Conservation (phyloP, 2,113 vertebrate species). For the Eptatretus burgeri region DNA sequence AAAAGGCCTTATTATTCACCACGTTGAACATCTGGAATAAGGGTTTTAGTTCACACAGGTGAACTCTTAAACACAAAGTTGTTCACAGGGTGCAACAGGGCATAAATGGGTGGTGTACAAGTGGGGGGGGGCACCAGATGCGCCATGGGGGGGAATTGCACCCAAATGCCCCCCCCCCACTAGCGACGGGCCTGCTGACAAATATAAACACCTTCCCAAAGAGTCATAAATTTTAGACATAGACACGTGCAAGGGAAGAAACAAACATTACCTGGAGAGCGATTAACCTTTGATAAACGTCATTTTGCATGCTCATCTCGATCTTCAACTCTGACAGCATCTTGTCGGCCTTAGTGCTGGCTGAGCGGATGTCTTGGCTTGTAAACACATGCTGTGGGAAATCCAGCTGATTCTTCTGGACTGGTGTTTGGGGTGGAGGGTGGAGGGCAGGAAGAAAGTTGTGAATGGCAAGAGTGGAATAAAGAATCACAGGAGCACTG, state of each 20-base stretch:
- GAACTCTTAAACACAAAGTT: no score
- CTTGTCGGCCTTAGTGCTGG: constrained; percentile 78
- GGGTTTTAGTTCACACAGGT: no score
- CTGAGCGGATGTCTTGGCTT: constrained; percentile 32
- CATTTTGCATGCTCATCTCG: constrained; percentile 93
- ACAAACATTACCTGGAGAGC: constrained; percentile 35
- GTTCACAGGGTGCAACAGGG: no score
- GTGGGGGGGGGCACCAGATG: no score
- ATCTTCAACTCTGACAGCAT: constrained; percentile 72
- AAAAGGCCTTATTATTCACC: no score
- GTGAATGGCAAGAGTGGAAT: not conserved
- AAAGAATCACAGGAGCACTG: not conserved
- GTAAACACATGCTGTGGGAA: constrained; percentile 83
- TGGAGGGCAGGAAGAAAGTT: not conserved
- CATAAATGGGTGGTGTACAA: no score
- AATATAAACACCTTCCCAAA: no score
- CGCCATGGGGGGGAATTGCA: no score
- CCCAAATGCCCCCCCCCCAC: no score
- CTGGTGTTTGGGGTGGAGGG: constrained; percentile 17
- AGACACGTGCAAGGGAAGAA: not conserved
- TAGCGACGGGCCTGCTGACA: no score
- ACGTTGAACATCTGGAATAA: no score
- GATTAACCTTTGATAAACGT: constrained; percentile 58
- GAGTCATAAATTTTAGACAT: not conserved
- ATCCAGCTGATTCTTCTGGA: constrained; percentile 60